Percentiles rank a stretch among this genome's conserved stretches.
phyloP scores from a whole-genome alignment of 2,797 vertebrate species.

The Cetoscarus ocellatus region DNA sequence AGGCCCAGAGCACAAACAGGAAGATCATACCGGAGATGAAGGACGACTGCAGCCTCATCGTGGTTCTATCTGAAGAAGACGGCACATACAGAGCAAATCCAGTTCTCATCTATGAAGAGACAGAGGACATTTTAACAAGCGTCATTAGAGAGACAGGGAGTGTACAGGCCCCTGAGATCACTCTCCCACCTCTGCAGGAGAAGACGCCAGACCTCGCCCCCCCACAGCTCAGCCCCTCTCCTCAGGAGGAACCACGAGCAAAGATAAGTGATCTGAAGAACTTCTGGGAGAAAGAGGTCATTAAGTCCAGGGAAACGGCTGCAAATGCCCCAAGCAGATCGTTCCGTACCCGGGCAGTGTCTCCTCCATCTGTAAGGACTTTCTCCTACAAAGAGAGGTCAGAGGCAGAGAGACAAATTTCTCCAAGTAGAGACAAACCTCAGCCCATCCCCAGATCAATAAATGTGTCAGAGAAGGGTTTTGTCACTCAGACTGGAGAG shows the following conservation, averaged over 20 bases:
- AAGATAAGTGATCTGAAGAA: conserved; percentile 57
- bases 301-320: conserved; percentile 28
- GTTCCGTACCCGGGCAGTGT: conserved; percentile 13
- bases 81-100: conserved; percentile 67
- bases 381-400: conserved; percentile 10
- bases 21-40: conserved; percentile 4
- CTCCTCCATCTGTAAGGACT: conserved; percentile 18
- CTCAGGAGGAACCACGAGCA: conserved; percentile 47
- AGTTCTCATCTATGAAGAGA: conserved; percentile 64
- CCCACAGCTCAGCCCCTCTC: conserved; percentile 30
- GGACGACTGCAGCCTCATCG: conserved; percentile 9
- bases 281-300: conserved; percentile 71
- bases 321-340: conserved; percentile 26
- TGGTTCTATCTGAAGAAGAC: conserved; percentile 45
- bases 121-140: conserved; percentile 43
- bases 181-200: neutral
- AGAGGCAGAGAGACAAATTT: conserved; percentile 11
- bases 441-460: conserved; percentile 77
- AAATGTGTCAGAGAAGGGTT: conserved; percentile 74
- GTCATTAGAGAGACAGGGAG: conserved; percentile 29
- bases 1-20: conserved; percentile 3
- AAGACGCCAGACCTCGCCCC: conserved; percentile 15
- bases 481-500: conserved; percentile 62
- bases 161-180: conserved; percentile 12
- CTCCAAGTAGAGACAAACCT: conserved; percentile 44